Evolutionary conservation across 2,113 vertebrate genomes (phyloP), one percentile per base, ranked within the genome.

Genomic region (Cottus gobio): DNA sequence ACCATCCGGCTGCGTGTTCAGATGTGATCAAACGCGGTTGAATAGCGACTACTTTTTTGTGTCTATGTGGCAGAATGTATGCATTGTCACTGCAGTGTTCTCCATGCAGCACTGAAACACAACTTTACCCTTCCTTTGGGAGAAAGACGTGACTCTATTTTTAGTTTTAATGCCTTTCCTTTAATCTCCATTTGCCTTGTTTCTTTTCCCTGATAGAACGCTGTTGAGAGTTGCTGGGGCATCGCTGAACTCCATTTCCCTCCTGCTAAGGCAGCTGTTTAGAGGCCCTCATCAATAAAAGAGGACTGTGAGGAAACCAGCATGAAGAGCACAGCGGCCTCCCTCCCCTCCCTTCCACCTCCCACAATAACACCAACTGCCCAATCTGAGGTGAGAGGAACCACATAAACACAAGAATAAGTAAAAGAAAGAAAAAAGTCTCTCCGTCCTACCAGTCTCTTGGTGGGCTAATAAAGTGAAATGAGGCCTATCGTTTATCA

Each of bases 201-300:
- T 63, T 77, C 81, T 89, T 79, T 87, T 80, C 70, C 69, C 71
- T 80, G 79, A 83, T 79, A 83, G 71, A 84, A 37, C 9, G 1
- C 73, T 74, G 80, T 81, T 69, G 76, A 82, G 81, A 89, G 70
- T 80, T 82, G 79, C 84, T 77, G 58, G 75, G 82, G 74, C 85
- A 77, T 89, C 82, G 78, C 78, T n/a, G 69, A 86, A 90, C 89
- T 87, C 85, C 72, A 85, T 86, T 77, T 75, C 71, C 87, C 88
- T 79, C 85, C 88, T 54, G 77, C 90, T 76, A 83, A 66, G 72
- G 36, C 72, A 82, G 79, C 85, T 89, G 71, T 92, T 91, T 86
- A 87, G 79, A 88, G 77, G 67, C 39, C 83, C 50, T 90, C 81
- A 83, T 90, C 93, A 92, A 90, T 91, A 87, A 85, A 68, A 82